Evolutionary conservation across 2,888 invertebrate genomes (phyloP), one percentile per base, ranked within the genome.

Genomic region (Bibio marci): DNA sequence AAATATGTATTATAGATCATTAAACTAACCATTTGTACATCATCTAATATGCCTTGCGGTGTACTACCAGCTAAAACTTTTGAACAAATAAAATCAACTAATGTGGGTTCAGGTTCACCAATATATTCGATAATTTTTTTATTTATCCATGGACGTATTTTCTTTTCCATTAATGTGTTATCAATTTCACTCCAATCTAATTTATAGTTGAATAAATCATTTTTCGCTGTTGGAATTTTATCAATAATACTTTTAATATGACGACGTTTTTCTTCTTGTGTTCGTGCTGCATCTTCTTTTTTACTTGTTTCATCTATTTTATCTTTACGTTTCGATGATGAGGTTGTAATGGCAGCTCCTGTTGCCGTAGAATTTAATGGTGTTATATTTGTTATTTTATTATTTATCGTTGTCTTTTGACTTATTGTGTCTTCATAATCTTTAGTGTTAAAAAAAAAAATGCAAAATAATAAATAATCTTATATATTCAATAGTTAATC

Each of bases 81-180:
- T 54, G 92, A 90, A 66, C 95, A 97, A 58, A 99, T 97, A 66
- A 98, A 98, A 67, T 97, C 95, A n/a, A 95, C 92, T 39, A 98
- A 67, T 12, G 94, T 91, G 25, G 90, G 88, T 63, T 98, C 98
- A 14, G 97, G 97, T 65, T 99, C 98, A 28, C 98, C 97, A 57
- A 99, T 95, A 65, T 97, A 98, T 65, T 98, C 97, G 46, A 94
- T 85, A 41, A 99, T 95, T 68, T 99, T 99, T 67, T 97, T 99
- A 65, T 94, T 94, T 51, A 99, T 94, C 98, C 98, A 99, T 34
- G 98, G 97, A 46, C 91, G 77, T 58, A 99, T 94, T 60, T 95
- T 80, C 58, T 83, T 83, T 59, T 95, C 92, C 88, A 97, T 94
- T 50, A 82, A 65, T 44, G 65, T 64, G 60, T 70, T 68, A 55